Conservation (phyloP, 1,140 invertebrate species). For the Drosophila littoralis region DNA sequence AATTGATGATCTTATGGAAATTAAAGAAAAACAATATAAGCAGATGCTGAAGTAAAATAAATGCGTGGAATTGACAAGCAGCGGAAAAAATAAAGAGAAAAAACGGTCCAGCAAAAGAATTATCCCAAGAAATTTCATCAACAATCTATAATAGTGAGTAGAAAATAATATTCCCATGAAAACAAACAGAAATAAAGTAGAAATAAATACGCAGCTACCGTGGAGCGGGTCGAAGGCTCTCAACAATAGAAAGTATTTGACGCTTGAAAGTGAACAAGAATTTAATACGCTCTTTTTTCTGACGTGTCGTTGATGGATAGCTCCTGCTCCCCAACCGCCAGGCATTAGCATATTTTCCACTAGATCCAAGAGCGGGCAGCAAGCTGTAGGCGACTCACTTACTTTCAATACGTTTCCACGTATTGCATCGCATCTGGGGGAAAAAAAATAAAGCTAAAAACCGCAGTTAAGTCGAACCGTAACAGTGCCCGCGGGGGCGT, state of each 20-base stretch:
- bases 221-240: slow-evolving; percentile 9
- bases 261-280: slow-evolving; percentile 58
- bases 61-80: slow-evolving; percentile 25
- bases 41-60: slow-evolving; percentile 44
- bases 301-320: slow-evolving; percentile 58
- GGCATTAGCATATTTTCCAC: slow-evolving; percentile 70
- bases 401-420: slow-evolving; percentile 67
- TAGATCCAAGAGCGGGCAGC: slow-evolving; percentile 17
- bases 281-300: slow-evolving; percentile 72
- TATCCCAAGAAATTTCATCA: slow-evolving; percentile 68
- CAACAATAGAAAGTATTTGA: slow-evolving; percentile 70
- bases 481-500: neutral
- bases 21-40: slow-evolving; percentile 53
- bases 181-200: slow-evolving; percentile 17
- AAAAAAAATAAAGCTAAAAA: slow-evolving; percentile 48
- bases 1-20: slow-evolving; percentile 65
- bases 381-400: slow-evolving; percentile 28
- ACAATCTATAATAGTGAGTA: slow-evolving; percentile 32
- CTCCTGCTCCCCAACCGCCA: slow-evolving; percentile 17
- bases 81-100: slow-evolving; percentile 10
- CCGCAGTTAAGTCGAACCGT: slow-evolving; percentile 40
- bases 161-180: slow-evolving; percentile 63
- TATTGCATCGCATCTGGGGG: slow-evolving; percentile 57
- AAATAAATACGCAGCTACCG: slow-evolving; percentile 26
- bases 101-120: slow-evolving; percentile 36